Percentiles rank a stretch among this genome's conserved stretches.
These are phyloP conservation scores for Beris chalybata DNA, from an alignment of 2,888 invertebrate genomes.

Conservation along the genomic window DNA sequence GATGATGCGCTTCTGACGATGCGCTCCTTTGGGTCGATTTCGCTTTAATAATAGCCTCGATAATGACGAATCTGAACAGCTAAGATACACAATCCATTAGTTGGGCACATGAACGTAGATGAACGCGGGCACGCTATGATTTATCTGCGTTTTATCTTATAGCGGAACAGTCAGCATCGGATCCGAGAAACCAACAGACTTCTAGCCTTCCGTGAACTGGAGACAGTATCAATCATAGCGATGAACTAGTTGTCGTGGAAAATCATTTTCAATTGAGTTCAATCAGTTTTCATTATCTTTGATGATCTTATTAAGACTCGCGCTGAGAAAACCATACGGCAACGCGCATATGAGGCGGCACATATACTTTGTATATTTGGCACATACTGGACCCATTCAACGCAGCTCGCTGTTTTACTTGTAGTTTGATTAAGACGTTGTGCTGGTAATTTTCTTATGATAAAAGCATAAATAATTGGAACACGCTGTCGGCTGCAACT, in stretches of 20 bases:
- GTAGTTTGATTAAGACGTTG: conserved; percentile 23
- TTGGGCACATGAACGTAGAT: too few species aligned
- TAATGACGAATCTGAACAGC: too few species aligned
- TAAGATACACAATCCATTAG: too few species aligned
- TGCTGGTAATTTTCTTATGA: conserved; percentile 3
- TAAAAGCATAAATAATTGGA: conserved; percentile 15
- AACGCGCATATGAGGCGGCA: not conserved
- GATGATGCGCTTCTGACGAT: too few species aligned
- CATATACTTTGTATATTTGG: not conserved
- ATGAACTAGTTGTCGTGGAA: conserved; percentile 9
- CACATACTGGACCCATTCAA: not conserved
- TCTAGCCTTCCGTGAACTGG: too few species aligned
- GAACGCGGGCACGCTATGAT: too few species aligned
- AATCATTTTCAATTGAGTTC: conserved; percentile 22
- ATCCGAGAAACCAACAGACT: too few species aligned
- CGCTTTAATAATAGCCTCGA: too few species aligned
- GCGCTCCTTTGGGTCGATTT: too few species aligned
- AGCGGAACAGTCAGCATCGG: too few species aligned
- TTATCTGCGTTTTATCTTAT: too few species aligned
- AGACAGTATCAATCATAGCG: conserved; percentile 13
- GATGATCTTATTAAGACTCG: not conserved
- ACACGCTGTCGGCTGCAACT: not conserved
- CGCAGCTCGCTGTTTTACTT: not conserved
- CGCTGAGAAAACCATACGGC: not conserved
- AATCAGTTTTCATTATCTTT: conserved; percentile 30